Conservation (phyloP, 2,113 vertebrate species). For the Menidia beryllina region DNA sequence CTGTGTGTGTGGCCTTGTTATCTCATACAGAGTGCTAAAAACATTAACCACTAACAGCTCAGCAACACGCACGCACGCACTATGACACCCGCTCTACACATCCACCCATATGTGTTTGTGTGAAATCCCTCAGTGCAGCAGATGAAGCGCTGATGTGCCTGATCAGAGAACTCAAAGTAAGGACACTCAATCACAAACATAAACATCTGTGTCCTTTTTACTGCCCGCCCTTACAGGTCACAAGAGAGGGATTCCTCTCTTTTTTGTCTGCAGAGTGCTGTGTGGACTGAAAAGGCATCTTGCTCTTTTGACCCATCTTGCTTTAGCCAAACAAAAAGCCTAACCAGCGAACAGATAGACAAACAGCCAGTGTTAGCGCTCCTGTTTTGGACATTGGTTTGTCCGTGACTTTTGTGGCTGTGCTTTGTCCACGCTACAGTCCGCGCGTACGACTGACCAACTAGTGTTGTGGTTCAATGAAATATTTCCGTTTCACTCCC, state of each 20-base stretch:
- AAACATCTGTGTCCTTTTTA: conserved; percentile 66
- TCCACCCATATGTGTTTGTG: conserved; percentile 48
- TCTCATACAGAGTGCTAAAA: conserved; percentile 48
- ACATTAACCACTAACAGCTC: conserved; percentile 64
- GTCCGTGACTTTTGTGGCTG: conserved; percentile 82
- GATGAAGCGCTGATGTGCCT: conserved; percentile 85
- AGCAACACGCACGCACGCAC: background rate
- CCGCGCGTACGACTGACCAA: conserved; percentile 77
- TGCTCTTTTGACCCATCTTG: conserved; percentile 54
- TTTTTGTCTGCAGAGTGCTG: conserved; percentile 34
- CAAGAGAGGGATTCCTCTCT: conserved; percentile 41
- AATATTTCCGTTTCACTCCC: conserved; percentile 37
- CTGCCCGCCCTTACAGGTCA: conserved; percentile 70
- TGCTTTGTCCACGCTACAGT: conserved; percentile 86
- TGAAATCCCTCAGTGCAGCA: conserved; percentile 71
- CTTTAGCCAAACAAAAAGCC: conserved; percentile 55
- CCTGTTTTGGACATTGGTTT: conserved; percentile 55
- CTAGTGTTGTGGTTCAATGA: conserved; percentile 81
- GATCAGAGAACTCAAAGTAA: conserved; percentile 72
- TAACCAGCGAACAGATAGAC: conserved; percentile 52
- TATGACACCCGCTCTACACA: conserved; percentile 28
- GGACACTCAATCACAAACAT: conserved; percentile 30
- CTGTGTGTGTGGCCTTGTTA: conserved; percentile 71
- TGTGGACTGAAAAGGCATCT: conserved; percentile 20
- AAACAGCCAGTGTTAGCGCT: conserved; percentile 31